Evolutionary conservation across 2,113 vertebrate genomes (phyloP), one percentile per base, ranked within the genome.

Genomic region (Coptodon rendalli): DNA sequence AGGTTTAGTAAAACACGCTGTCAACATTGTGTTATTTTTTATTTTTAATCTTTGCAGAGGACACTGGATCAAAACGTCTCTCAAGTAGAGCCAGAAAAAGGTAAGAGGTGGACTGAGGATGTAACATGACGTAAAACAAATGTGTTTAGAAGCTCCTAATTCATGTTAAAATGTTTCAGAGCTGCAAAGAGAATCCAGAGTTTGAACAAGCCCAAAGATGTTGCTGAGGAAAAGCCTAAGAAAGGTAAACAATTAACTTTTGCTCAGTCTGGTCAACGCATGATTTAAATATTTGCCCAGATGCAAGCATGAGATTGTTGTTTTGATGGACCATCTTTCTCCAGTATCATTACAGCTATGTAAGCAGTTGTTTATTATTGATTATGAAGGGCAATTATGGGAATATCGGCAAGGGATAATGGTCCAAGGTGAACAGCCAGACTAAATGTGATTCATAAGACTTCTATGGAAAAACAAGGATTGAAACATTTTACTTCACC

Each of bases 41-140:
- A 7, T 78, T 85, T 7, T 73, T 48, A 27, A 3, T 83, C 2
- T 87, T 89, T 89, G 22, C 87, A 94, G 94, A 94, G 27, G 92
- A 94, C 7, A 40, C 94, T 3, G 95, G 13, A 16, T 78, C 91
- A 43, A 98, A 97, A 92, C 97, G 97, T 52, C 93, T 98, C 19
- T 99, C 98, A 38, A 97, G 97, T 43, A 96, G 97, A 92, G 96
- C 92, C 27, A 95, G 97, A 63, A 97, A 96, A 95, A 97, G 98
- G 98, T 98, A 90, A 96, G 93, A 36, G 3, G 9, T 8, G 5
- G 17, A 59, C 63, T 63, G 13, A 59, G 53, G 7, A 17, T 0
- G 5, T 50, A 14, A 80, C 6, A 22, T 24, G 2, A 53, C 82
- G 27, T 27, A 12, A 27, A 9, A 16, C 16, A 4, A 14, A 3